Conservation (phyloP, 2,797 vertebrate species). For the Antennarius maculatus region DNA sequence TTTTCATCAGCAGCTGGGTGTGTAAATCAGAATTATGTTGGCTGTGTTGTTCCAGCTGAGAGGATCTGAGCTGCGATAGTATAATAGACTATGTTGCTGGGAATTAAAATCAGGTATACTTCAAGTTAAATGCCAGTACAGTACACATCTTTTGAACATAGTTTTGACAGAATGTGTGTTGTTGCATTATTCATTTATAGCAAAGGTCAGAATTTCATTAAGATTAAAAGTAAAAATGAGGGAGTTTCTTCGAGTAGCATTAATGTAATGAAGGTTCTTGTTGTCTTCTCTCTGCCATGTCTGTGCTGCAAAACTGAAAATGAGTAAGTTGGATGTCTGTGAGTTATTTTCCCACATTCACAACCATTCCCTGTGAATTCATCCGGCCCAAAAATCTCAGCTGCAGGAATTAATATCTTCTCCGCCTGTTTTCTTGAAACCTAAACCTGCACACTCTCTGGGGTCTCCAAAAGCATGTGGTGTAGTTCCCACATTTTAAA, state of each 20-base stretch:
- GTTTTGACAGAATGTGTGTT: not conserved
- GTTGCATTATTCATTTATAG: no score
- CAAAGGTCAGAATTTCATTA: not conserved
- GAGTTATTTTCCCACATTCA: constrained; percentile 37
- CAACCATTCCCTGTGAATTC: constrained; percentile 34
- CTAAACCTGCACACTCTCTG: constrained; percentile 33
- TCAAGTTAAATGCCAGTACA: not conserved
- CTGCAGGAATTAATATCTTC: constrained; percentile 53
- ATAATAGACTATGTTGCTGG: not conserved
- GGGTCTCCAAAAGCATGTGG: constrained; percentile 35
- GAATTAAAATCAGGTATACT: constrained; percentile 3
- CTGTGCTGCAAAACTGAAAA: constrained; percentile 11
- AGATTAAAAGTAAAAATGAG: constrained; percentile 4
- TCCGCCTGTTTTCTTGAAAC: constrained; percentile 56
- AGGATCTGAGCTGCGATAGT: constrained; percentile 8
- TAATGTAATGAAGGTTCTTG: constrained; percentile 13
- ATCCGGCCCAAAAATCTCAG: constrained; percentile 41
- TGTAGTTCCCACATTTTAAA: constrained; percentile 40
- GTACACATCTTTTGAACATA: not conserved
- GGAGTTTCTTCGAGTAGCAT: not conserved
- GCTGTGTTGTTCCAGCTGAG: not conserved
- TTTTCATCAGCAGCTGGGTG: not conserved
- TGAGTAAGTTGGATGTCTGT: constrained; percentile 17
- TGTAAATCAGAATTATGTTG: not conserved
- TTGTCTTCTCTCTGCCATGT: constrained; percentile 3